Evolutionary conservation across 2,113 vertebrate genomes (phyloP).

Genomic region (Climacteris rufus): DNA sequence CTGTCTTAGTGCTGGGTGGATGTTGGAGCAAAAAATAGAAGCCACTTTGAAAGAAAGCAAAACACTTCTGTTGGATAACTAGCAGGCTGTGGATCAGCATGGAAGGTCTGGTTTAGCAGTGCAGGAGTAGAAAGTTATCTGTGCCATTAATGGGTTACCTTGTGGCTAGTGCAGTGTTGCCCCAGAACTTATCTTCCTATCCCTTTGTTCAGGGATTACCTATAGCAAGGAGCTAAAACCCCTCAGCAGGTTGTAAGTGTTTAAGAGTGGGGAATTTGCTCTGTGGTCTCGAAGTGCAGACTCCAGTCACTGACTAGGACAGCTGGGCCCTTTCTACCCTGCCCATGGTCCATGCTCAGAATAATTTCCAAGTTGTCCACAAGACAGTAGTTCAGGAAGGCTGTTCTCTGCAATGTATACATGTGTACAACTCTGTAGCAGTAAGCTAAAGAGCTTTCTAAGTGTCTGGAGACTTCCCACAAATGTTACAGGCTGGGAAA

Average conservation of each 20-base stretch:
- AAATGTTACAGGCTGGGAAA: neutral
- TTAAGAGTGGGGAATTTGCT: neutral
- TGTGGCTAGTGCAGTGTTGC: neutral
- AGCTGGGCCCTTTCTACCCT: neutral
- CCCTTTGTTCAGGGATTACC: neutral
- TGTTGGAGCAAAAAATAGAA: neutral
- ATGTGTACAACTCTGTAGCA: neutral
- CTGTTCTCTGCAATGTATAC: accelerated
- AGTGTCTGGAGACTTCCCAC: neutral
- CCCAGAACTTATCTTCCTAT: neutral
- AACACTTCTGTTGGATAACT: neutral
- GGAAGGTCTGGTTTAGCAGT: neutral
- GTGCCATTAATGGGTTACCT: neutral
- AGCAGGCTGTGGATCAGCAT: neutral
- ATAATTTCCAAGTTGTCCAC: neutral
- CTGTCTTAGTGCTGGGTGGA: neutral
- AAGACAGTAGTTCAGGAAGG: neutral
- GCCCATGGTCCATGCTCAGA: neutral
- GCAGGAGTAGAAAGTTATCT: neutral
- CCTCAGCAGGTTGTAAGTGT: neutral
- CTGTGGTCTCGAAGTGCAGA: neutral
- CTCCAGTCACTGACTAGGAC: accelerated
- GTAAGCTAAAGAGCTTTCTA: neutral
- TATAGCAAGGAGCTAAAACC: neutral
- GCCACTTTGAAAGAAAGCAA: neutral